phyloP scores from a whole-genome alignment of 2,888 invertebrate species.

The Syritta pipiens region DNA sequence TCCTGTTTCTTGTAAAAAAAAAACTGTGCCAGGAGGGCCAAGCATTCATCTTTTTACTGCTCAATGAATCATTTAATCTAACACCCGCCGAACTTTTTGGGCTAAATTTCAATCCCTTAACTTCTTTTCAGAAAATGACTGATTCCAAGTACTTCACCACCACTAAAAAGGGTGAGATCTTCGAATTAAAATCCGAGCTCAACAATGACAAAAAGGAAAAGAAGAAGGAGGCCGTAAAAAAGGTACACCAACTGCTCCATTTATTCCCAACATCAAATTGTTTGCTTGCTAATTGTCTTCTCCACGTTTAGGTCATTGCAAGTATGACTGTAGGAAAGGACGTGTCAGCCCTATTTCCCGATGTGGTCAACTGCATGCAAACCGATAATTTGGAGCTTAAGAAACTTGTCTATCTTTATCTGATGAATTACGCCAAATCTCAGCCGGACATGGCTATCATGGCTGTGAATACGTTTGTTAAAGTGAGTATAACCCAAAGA shows the following conservation, averaged over 20 bases:
- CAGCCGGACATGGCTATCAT: conserved; percentile 99
- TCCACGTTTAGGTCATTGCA: conserved; percentile 94
- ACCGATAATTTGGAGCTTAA: conserved; percentile 99
- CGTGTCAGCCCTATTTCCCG: conserved; percentile 98
- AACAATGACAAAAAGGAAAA: conserved; percentile 99
- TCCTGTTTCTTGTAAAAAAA: no score
- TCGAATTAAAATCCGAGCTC: conserved; percentile 98
- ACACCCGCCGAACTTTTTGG: no score
- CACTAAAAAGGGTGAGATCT: conserved; percentile 99
- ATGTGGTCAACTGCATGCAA: conserved; percentile 99
- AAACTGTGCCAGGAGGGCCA: no score
- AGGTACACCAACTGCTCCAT: conserved; percentile 88
- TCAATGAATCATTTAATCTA: no score
- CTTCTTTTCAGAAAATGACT: conserved; percentile 85
- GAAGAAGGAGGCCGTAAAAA: conserved; percentile 99
- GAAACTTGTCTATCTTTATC: conserved; percentile 97
- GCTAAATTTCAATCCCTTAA: no score
- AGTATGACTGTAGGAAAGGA: conserved; percentile 99
- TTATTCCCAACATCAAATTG: no score
- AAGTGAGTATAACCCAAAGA: conserved; percentile 83
- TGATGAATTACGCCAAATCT: conserved; percentile 99
- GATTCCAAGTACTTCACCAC: conserved; percentile 99
- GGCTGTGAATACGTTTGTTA: conserved; percentile 99
- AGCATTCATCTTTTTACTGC: no score
- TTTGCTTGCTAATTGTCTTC: no score